Evolutionary conservation across 2,797 vertebrate species (phyloP).

Genomic region (Peromyscus attwateri): DNA sequence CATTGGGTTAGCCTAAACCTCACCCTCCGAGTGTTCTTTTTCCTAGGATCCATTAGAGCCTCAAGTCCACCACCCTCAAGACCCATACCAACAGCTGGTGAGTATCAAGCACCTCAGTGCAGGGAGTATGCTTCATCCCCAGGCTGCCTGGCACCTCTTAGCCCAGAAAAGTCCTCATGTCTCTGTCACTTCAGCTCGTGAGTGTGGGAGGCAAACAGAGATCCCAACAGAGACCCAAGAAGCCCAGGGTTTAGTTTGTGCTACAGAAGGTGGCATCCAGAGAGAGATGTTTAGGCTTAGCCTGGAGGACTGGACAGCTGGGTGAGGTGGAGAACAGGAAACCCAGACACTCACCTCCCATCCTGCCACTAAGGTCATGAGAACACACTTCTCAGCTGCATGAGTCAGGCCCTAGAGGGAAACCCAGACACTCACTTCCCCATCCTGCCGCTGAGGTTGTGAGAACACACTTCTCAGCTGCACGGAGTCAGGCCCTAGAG

Average conservation of each 20-base stretch:
- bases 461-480: not conserved
- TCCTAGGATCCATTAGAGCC: not conserved
- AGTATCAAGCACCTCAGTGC: not conserved
- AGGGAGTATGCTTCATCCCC: not conserved
- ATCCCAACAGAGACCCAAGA: fast-evolving
- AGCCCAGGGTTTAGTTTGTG: fast-evolving
- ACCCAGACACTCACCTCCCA: too few species aligned
- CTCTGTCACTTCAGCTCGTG: not conserved
- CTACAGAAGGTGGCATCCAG: not conserved
- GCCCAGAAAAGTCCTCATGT: not conserved
- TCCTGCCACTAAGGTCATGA: not conserved
- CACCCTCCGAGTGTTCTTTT: not conserved
- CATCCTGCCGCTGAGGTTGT: too few species aligned
- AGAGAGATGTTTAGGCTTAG: too few species aligned
- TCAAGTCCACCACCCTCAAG: fast-evolving
- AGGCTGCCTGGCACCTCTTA: not conserved
- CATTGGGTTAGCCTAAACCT: fast-evolving
- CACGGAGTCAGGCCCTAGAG: not conserved
- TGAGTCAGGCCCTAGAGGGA: not conserved
- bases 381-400: not conserved
- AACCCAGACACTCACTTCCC: not conserved
- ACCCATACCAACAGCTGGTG: too few species aligned
- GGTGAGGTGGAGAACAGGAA: not conserved
- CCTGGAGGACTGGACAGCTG: fast-evolving
- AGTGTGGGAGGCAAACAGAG: not conserved